A percentile compares a stretch with the other conserved stretches of the same genome.
Evolutionary conservation across 1,140 invertebrate species (phyloP).

Genomic region (Popillia japonica): DNA sequence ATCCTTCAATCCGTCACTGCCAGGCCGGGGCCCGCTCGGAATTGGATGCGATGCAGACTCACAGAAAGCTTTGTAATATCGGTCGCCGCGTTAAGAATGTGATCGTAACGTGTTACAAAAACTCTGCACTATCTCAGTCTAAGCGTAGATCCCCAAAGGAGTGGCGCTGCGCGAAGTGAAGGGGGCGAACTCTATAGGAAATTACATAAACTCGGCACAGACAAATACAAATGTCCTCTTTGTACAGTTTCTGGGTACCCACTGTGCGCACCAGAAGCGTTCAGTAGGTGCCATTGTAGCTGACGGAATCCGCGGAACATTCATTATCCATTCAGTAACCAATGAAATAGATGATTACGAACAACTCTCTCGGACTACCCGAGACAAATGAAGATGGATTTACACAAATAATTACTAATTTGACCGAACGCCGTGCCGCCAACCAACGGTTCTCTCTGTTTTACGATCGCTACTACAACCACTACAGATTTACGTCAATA

Average conservation of each 20-base stretch:
- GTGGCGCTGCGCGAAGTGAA: slow-evolving; percentile 48
- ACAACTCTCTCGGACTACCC: slow-evolving; percentile 56
- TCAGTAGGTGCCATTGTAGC: slow-evolving; percentile 57
- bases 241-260: slow-evolving; percentile 60
- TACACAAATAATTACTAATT: slow-evolving; percentile 60
- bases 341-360: slow-evolving; percentile 62
- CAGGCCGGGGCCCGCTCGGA: slow-evolving; percentile 60
- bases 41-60: slow-evolving; percentile 62
- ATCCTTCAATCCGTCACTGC: slow-evolving; percentile 61
- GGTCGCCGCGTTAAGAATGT: slow-evolving; percentile 54
- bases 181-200: slow-evolving; percentile 61
- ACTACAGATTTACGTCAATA: slow-evolving; percentile 21
- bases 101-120: slow-evolving; percentile 38
- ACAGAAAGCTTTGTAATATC: slow-evolving; percentile 62
- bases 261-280: slow-evolving; percentile 57
- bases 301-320: slow-evolving; percentile 59
- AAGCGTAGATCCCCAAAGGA: slow-evolving; percentile 51
- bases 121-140: slow-evolving; percentile 53
- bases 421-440: slow-evolving; percentile 54
- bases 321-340: slow-evolving; percentile 61
- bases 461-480: slow-evolving; percentile 28
- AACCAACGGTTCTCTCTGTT: slow-evolving; percentile 21
- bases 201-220: slow-evolving; percentile 62
- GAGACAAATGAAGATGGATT: slow-evolving; percentile 60
- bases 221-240: slow-evolving; percentile 63